Conservation (phyloP, 2,888 invertebrate species). For the Ypsolopha scabrella region DNA sequence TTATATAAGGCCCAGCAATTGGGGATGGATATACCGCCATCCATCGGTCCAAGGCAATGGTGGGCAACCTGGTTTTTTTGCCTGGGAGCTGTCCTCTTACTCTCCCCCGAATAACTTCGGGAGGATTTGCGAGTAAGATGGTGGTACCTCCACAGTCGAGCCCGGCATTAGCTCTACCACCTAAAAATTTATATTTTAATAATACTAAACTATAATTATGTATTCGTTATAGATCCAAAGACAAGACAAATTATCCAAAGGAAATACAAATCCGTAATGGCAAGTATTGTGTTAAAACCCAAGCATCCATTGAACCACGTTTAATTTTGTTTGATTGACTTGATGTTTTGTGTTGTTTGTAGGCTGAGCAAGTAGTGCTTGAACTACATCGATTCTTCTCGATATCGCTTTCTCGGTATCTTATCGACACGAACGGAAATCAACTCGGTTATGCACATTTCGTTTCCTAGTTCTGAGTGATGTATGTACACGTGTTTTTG, state of each 20-base stretch:
- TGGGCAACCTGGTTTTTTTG: no score
- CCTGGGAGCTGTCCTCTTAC: no score
- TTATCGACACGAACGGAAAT: constrained; percentile 45
- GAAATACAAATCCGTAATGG: constrained; percentile 98
- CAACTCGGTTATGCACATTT: constrained; percentile 47
- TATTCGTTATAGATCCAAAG: constrained; percentile 89
- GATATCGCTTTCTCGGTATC: constrained; percentile 73
- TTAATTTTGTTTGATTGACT: constrained; percentile 23
- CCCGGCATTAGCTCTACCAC: no score
- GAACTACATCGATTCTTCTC: constrained; percentile 85
- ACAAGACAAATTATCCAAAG: constrained; percentile 96
- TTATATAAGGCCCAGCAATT: no score
- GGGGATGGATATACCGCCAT: no score
- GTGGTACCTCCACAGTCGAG: no score
- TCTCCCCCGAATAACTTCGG: no score
- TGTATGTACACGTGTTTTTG: constrained; percentile 48
- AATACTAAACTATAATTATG: constrained; percentile 1
- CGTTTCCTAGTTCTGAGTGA: constrained; percentile 46
- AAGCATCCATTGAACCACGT: constrained; percentile 5
- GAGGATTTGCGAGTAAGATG: no score
- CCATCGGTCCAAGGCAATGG: no score
- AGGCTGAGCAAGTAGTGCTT: constrained; percentile 82
- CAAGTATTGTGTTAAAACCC: constrained; percentile 62
- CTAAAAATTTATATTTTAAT: no score
- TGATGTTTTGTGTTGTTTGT: constrained; percentile 71